These are phyloP conservation scores for Lycaon pictus DNA, from an alignment of 2,113 vertebrate species.

Conservation along the genomic window DNA sequence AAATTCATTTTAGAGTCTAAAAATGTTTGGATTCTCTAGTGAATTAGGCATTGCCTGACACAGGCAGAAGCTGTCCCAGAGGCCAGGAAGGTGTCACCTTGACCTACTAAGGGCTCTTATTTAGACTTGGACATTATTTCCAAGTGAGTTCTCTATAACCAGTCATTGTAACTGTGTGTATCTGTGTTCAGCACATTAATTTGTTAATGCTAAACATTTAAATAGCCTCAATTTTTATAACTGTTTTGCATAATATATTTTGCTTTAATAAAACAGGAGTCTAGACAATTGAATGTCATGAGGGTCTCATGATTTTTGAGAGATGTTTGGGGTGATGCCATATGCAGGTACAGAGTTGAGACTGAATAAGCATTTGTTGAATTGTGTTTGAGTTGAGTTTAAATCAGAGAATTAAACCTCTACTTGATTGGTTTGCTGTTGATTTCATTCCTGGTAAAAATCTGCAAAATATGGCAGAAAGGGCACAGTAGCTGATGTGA, in stretches of 20 bases:
- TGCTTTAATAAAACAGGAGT: conserved; percentile 34
- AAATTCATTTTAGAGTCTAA: neutral
- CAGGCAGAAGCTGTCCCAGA: neutral
- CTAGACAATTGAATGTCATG: neutral
- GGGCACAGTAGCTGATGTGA: neutral
- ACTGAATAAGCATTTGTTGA: neutral
- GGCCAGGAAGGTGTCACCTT: neutral
- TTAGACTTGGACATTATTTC: conserved; percentile 35
- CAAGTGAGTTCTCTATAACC: neutral
- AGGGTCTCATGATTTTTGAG: neutral
- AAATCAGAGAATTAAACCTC: neutral
- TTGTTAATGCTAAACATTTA: conserved; percentile 2
- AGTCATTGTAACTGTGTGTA: neutral
- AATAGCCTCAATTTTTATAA: neutral
- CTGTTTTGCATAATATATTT: neutral
- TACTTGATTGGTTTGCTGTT: conserved; percentile 12
- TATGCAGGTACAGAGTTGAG: neutral
- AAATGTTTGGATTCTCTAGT: conserved; percentile 4
- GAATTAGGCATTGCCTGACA: conserved; percentile 39
- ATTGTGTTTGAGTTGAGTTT: neutral
- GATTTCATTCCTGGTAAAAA: conserved; percentile 10
- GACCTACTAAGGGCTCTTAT: neutral
- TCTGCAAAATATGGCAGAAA: neutral
- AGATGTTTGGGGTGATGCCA: neutral
- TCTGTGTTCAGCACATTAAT: neutral